phyloP scores from a whole-genome alignment of 2,113 vertebrate genomes.

The Climacteris rufus region DNA sequence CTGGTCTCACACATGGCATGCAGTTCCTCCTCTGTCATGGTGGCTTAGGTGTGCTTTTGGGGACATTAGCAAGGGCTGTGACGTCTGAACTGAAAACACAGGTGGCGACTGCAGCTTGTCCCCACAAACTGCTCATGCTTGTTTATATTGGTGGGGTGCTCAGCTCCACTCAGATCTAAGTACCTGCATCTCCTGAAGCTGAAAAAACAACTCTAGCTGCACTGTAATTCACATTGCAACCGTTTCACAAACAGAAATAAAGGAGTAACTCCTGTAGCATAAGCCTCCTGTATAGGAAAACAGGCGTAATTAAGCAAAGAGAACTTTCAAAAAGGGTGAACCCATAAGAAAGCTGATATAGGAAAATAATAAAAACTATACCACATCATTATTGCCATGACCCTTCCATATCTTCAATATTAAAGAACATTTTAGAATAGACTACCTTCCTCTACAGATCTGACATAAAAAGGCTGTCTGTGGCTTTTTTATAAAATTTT shows the following conservation, averaged over 20 bases:
- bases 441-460: not conserved
- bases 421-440: not conserved
- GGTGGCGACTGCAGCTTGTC: not conserved
- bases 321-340: not conserved
- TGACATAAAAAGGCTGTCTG: not conserved
- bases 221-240: not conserved
- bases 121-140: not conserved
- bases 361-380: not conserved
- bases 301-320: not conserved
- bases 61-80: not conserved
- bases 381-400: not conserved
- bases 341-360: not conserved
- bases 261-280: not conserved
- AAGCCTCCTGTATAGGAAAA: not conserved
- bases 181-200: rapidly evolving
- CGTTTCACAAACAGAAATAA: not conserved
- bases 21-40: not conserved
- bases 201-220: not conserved
- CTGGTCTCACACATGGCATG: not conserved
- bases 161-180: not conserved
- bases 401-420: not conserved
- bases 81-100: not conserved
- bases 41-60: not conserved
- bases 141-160: not conserved
- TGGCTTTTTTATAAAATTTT: not conserved